Evolutionary conservation across 1,140 invertebrate genomes (phyloP).

Genomic region (Plectrocnemia conspersa): DNA sequence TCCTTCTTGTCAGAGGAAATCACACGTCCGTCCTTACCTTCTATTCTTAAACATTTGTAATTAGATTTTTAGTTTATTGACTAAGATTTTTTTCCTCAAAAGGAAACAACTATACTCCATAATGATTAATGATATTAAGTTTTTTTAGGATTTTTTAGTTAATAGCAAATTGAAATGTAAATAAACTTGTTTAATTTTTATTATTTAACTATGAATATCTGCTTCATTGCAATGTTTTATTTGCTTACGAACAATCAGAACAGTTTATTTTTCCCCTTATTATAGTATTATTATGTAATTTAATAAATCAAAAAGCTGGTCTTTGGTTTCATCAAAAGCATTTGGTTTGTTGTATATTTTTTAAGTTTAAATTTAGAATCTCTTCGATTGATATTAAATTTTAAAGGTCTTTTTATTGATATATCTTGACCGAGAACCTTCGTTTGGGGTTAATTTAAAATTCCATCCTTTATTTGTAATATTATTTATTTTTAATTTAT

Average conservation of each 20-base stretch:
- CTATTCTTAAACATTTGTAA: conserved; percentile 70
- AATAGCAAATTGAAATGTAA: not conserved
- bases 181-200: not conserved
- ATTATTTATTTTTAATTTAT: not conserved
- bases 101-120: not conserved
- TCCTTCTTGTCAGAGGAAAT: conserved; percentile 90
- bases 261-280: no score
- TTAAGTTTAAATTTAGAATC: no score
- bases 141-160: not conserved
- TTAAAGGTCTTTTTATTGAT: not conserved
- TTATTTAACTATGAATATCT: not conserved
- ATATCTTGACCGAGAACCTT: not conserved
- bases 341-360: no score
- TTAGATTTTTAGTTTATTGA: not conserved
- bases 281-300: no score
- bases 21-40: conserved; percentile 94
- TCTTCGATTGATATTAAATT: no score
- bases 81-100: not conserved
- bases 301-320: no score
- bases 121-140: not conserved
- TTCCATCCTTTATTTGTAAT: not conserved
- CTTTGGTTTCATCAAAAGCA: no score
- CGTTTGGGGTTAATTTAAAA: not conserved
- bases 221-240: not conserved
- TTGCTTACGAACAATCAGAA: no score